These are phyloP conservation scores for Galerucella nymphaeae DNA, from an alignment of 2,888 invertebrate species.

Conservation along the genomic window DNA sequence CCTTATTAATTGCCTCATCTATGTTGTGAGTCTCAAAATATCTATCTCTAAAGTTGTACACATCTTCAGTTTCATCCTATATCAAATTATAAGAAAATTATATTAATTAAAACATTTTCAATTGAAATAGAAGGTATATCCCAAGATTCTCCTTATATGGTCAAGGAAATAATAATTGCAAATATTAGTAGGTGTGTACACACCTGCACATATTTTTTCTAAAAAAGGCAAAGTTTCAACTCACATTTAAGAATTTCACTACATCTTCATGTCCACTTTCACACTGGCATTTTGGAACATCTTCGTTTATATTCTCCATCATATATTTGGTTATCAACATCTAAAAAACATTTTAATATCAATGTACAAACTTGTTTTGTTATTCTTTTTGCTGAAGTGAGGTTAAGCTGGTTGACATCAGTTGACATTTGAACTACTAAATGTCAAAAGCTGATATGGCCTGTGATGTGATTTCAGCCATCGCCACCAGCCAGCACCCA, in stretches of 20 bases:
- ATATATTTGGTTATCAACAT: conserved; percentile 14
- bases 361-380: conserved; percentile 22
- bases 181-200: conserved; percentile 38
- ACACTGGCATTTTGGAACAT: conserved; percentile 40
- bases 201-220: conserved; percentile 50
- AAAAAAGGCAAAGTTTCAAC: conserved; percentile 37
- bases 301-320: conserved; percentile 42
- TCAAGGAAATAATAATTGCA: conserved; percentile 21
- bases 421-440: neutral
- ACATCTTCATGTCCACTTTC: conserved; percentile 48
- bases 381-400: conserved; percentile 31
- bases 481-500: no score
- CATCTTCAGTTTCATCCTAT: conserved; percentile 74
- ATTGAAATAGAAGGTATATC: conserved; percentile 1
- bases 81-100: conserved; percentile 52
- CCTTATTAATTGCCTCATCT: conserved; percentile 75
- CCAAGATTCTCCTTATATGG: conserved; percentile 36
- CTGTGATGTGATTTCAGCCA: neutral
- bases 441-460: neutral
- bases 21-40: conserved; percentile 82
- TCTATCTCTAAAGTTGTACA: conserved; percentile 79
- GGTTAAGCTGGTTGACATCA: conserved; percentile 30
- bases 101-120: neutral
- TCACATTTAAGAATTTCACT: conserved; percentile 55
- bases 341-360: conserved; percentile 19